Evolutionary conservation across 2,797 vertebrate species (phyloP).

Genomic region (Rhinogobio ventralis): DNA sequence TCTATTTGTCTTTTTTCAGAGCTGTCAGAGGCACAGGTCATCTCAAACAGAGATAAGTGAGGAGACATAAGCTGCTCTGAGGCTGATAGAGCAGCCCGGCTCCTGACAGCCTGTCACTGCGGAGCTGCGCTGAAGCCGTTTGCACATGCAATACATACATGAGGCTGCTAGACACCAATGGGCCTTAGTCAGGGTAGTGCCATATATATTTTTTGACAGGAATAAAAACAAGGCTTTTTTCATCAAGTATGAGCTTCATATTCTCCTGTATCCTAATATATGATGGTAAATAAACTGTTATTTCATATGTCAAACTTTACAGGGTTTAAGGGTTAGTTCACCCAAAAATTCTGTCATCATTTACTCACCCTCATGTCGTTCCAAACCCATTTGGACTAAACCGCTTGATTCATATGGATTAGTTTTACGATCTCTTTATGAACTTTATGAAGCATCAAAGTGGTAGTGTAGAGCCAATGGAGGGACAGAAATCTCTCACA

Average conservation of each 20-base stretch:
- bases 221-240: not conserved
- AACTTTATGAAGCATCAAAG: too few species aligned
- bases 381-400: not conserved
- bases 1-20: constrained; percentile 39
- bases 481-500: too few species aligned
- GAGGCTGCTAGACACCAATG: not conserved
- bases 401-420: too few species aligned
- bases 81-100: constrained; percentile 8
- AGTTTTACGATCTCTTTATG: too few species aligned
- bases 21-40: constrained; percentile 41
- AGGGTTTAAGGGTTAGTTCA: not conserved
- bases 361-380: not conserved
- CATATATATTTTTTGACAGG: not conserved
- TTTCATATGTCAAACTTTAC: not conserved
- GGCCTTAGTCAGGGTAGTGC: not conserved
- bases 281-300: not conserved
- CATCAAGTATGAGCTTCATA: too few species aligned
- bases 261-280: too few species aligned
- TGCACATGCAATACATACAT: constrained; percentile 1
- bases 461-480: too few species aligned
- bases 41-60: constrained; percentile 43
- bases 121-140: constrained; percentile 10
- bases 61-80: constrained; percentile 41
- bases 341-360: not conserved
- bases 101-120: constrained; percentile 38